A percentile compares a stretch with the other conserved stretches of the same genome.
These are phyloP conservation scores for Cuniculus paca DNA, from an alignment of 2,797 vertebrate species.

Conservation along the genomic window DNA sequence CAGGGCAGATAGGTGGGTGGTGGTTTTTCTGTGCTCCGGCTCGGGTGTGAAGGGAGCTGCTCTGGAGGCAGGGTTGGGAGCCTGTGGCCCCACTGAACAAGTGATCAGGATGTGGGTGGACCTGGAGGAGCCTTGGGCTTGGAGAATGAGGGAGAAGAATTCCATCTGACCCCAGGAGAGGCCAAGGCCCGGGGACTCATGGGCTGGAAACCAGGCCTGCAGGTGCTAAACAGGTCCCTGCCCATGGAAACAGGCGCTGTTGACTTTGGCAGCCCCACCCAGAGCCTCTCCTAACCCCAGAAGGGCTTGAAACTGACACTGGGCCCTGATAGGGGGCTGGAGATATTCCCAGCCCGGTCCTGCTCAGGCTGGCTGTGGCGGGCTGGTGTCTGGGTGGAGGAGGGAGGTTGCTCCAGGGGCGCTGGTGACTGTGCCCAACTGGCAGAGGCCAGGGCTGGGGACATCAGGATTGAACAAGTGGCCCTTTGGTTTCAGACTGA, in stretches of 20 bases:
- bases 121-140: neutral
- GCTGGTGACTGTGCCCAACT: neutral
- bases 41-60: neutral
- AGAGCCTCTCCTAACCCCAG: conserved; percentile 55
- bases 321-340: conserved; percentile 54
- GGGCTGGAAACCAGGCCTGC: conserved; percentile 51
- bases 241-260: conserved; percentile 53
- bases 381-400: neutral
- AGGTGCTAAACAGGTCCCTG: conserved; percentile 70
- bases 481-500: neutral
- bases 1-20: rapidly evolving
- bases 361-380: conserved; percentile 46
- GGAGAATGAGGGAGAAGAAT: neutral
- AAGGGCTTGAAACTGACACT: conserved; percentile 74
- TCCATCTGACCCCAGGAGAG: conserved; percentile 54
- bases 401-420: neutral
- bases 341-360: conserved; percentile 64
- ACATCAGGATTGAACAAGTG: neutral
- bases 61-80: neutral
- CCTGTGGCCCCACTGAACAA: neutral
- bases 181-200: neutral
- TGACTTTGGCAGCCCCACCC: conserved; percentile 76
- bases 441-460: neutral
- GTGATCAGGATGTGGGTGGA: rapidly evolving
- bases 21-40: neutral